These are phyloP conservation scores for Pipa parva DNA, from an alignment of 2,113 vertebrate species.

Conservation along the genomic window DNA sequence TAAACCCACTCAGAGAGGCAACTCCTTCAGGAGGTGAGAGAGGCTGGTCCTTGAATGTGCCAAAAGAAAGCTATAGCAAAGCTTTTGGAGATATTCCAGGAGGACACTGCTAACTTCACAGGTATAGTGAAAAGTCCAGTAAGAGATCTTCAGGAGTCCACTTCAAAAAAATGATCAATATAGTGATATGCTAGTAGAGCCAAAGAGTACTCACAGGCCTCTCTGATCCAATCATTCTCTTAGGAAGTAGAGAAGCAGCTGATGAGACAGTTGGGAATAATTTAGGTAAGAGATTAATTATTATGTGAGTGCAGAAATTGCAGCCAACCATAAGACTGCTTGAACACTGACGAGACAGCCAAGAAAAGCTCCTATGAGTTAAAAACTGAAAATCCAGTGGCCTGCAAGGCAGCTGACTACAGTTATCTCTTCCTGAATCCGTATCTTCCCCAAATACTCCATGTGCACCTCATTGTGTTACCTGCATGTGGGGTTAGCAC, in stretches of 20 bases:
- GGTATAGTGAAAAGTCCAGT: background rate
- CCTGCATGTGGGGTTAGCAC: slow-evolving; percentile 1
- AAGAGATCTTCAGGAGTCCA: background rate
- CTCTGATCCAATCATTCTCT: background rate
- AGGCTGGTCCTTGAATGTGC: background rate
- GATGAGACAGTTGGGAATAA: background rate
- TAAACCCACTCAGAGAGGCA: background rate
- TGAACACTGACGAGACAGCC: background rate
- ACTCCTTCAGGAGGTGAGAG: background rate
- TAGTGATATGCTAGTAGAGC: background rate
- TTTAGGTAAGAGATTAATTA: background rate
- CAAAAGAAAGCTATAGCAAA: background rate
- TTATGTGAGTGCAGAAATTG: background rate
- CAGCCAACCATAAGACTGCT: background rate
- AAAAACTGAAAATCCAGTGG: background rate
- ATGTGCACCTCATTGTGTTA: background rate
- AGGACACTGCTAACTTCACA: background rate
- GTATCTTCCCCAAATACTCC: too few species aligned
- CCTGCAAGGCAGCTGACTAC: background rate
- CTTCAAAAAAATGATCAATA: background rate
- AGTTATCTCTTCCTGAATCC: background rate
- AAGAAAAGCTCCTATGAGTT: background rate
- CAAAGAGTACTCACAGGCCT: background rate
- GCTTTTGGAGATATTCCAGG: slow-evolving; percentile 3
- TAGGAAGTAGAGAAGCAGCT: background rate